A percentile compares a stretch with the other conserved stretches of the same genome.
phyloP scores from a whole-genome alignment of 1,140 invertebrate species.

The Tetragnatha versicolor region DNA sequence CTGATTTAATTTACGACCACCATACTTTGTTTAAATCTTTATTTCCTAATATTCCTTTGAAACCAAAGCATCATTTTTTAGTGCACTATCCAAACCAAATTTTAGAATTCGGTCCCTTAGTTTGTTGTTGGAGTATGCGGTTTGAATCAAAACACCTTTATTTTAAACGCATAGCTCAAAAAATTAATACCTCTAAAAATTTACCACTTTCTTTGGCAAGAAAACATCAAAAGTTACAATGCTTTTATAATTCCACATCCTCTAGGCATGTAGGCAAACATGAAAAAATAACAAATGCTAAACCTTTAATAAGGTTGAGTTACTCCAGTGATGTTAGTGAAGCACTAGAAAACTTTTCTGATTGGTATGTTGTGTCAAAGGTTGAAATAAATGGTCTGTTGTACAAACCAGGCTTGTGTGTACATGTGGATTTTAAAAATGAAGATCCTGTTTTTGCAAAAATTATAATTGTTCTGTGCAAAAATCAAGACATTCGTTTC shows the following conservation, averaged over 20 bases:
- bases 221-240: not conserved
- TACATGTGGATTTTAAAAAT: too few relatives aligned
- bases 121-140: not conserved
- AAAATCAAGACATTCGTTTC: too few relatives aligned
- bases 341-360: too few relatives aligned
- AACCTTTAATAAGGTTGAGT: too few relatives aligned
- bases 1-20: not conserved
- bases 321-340: too few relatives aligned
- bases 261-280: too few relatives aligned
- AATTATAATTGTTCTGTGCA: too few relatives aligned
- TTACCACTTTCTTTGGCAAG: not conserved
- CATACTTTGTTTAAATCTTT: not conserved
- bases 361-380: too few relatives aligned
- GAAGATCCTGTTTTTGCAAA: too few relatives aligned
- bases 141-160: not conserved
- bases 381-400: too few relatives aligned
- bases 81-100: not conserved
- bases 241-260: not conserved
- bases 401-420: too few relatives aligned
- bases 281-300: too few relatives aligned
- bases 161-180: not conserved
- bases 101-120: not conserved
- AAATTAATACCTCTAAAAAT: not conserved
- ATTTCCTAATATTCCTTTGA: not conserved
- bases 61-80: not conserved